phyloP scores from a whole-genome alignment of 2,113 vertebrate species.

The Potamarius usumacintae region DNA sequence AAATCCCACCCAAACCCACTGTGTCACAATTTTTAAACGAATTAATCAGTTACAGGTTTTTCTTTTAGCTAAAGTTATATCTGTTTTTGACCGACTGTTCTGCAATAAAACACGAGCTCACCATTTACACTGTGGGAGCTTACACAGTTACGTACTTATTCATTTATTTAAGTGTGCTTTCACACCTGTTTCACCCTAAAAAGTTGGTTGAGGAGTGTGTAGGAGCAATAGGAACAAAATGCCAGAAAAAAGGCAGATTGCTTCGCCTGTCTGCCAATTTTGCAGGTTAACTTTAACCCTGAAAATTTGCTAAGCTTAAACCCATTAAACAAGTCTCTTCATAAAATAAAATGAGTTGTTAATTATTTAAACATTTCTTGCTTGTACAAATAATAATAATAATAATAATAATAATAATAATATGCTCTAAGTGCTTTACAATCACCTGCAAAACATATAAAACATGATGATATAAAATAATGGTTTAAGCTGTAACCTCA shows the following conservation, averaged over 20 bases:
- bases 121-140: background rate
- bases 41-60: background rate
- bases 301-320: background rate
- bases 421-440: too few relatives aligned
- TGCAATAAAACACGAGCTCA: background rate
- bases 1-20: background rate
- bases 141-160: background rate
- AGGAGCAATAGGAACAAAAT: too few relatives aligned
- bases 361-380: background rate
- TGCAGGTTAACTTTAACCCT: background rate
- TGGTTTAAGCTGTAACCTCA: too few relatives aligned
- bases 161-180: background rate
- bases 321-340: background rate
- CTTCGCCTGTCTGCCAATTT: background rate
- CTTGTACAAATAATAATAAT: background rate
- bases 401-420: too few relatives aligned
- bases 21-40: background rate
- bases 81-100: background rate
- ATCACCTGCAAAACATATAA: background rate
- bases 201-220: background rate
- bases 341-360: background rate
- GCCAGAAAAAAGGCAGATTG: too few relatives aligned
- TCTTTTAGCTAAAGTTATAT: background rate
- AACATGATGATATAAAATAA: background rate
- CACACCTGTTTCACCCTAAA: background rate